A percentile compares a stretch with the other conserved stretches of the same genome.
Evolutionary conservation across 2,113 vertebrate genomes (phyloP).

Genomic region (Nipponia nippon): DNA sequence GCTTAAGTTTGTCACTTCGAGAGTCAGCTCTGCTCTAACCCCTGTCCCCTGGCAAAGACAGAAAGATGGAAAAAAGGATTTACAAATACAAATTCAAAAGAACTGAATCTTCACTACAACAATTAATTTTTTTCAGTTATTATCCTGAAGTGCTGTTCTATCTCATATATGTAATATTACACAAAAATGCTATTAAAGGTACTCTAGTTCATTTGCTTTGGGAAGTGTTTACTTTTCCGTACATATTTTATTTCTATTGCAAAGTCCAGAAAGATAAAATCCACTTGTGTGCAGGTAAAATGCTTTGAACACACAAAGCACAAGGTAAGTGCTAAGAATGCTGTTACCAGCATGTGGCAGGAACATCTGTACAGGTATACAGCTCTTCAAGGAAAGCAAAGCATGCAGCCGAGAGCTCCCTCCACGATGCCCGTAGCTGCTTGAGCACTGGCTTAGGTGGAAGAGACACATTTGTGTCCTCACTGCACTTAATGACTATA

Average conservation of each 20-base stretch:
- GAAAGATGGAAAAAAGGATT: neutral
- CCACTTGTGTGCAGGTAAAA: constrained; percentile 14
- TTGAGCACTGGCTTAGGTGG: neutral
- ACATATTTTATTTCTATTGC: constrained; percentile 10
- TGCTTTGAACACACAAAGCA: neutral
- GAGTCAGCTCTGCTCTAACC: constrained; percentile 31
- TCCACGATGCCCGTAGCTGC: neutral
- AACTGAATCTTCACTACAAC: neutral
- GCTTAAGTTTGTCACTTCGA: neutral
- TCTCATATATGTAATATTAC: neutral
- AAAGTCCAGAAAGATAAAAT: constrained; percentile 56
- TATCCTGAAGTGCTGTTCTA: constrained; percentile 17
- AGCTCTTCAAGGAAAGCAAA: neutral
- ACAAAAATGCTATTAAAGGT: constrained; percentile 18
- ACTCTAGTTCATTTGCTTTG: constrained; percentile 16
- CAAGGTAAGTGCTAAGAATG: neutral
- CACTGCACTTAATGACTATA: neutral
- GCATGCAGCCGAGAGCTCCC: constrained; percentile 43
- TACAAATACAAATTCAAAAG: constrained; percentile 7
- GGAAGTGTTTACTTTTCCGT: constrained; percentile 40
- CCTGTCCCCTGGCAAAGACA: neutral
- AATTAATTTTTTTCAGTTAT: neutral
- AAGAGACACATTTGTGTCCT: neutral
- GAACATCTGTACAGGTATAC: constrained; percentile 19
- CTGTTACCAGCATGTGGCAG: neutral